Conservation (phyloP, 2,113 vertebrate genomes). For the Eolophus roseicapilla region DNA sequence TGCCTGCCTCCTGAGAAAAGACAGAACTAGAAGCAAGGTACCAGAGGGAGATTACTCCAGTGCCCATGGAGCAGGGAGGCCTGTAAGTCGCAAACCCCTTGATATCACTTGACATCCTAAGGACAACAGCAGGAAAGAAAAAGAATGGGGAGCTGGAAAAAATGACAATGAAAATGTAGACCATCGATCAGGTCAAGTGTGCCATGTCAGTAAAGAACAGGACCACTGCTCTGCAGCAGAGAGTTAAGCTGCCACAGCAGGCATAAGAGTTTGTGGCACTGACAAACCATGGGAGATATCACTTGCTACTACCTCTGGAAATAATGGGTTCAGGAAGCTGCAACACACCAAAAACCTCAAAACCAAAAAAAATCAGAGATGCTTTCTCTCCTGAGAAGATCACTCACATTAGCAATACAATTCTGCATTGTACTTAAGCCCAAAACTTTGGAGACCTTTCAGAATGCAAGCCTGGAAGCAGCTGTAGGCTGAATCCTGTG, state of each 20-base stretch:
- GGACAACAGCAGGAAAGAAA: not conserved
- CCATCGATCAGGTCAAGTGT: not conserved
- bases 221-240: not conserved
- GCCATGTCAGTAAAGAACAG: not conserved
- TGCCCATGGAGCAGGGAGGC: not conserved
- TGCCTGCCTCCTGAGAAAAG: not conserved
- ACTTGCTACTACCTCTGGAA: not conserved
- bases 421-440: not conserved
- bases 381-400: not conserved
- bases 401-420: not conserved
- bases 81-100: not conserved
- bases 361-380: not conserved
- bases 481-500: not conserved
- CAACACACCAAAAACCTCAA: not conserved
- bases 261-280: not conserved
- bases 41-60: not conserved
- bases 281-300: fast-evolving
- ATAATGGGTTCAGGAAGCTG: not conserved
- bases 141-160: not conserved
- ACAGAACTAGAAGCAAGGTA: not conserved
- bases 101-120: not conserved
- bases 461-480: not conserved
- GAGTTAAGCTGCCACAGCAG: not conserved
- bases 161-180: not conserved
- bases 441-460: not conserved